Base-by-base conservation (phyloP, 2,888 invertebrate species). In the Mylabris sibirica region DNA sequence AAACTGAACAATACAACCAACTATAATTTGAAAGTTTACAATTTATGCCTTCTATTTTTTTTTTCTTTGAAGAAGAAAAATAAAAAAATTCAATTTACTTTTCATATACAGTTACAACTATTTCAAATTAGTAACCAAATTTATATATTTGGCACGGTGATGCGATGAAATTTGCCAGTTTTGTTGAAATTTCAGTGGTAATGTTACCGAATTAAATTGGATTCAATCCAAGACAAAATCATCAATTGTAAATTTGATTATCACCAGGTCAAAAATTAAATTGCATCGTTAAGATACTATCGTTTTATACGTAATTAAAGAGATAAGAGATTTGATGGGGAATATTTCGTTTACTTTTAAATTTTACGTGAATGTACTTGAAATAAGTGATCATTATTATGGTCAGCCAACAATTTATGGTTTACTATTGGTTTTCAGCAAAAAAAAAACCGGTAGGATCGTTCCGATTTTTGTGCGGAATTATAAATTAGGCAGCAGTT, bases 141-240 rank as follows among this genome's bases (percentile, higher is more conserved):
- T 24, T 57, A 20, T 49, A 49, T 4, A 6, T 57, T 24, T 57
- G 57, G 57, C 57, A 57, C 22, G 1, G 14, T 3, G 3, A 14
- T 24, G 24, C 24, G 24, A 2, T 24, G 57, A 22, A 53, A 24
- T 57, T 24, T 24, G 57, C 24, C 53, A 53, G 53, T 53, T 53
- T 53, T 22, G 9, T 53, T 53, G 4, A 22, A n/a, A 53, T 53
- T 53, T 53, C 22, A 30, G 22, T 20, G 12, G 9, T 53, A 53
- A 22, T 57, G 12, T 22, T 30, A 12, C 53, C 22, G 53, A 53
- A 53, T 53, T 53, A 20, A 53, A 53, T 53, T 53, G 53, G 53
- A 53, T 22, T 2, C 6, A 12, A 24, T 57, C 57, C 57, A 57
- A 57, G 24, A 24, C 12, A 24, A 57, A 57, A 57, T 57, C 57